Conservation (phyloP, 1,140 invertebrate genomes). For the Drosophila jambulina region DNA sequence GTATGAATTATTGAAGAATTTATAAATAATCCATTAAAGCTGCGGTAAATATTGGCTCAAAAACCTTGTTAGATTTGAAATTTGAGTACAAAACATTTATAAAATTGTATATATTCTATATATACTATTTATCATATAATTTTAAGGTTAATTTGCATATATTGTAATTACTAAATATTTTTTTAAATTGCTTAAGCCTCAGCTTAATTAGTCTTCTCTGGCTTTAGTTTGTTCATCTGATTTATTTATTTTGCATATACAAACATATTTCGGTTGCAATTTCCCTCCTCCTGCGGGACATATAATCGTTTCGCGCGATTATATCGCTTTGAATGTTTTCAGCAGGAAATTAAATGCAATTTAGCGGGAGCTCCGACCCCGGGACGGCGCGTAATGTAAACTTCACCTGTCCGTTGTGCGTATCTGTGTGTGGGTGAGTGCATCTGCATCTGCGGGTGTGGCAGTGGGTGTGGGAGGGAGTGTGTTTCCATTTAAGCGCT, state of each 20-base stretch:
- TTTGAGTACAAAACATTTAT: too few relatives aligned
- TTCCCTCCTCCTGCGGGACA: neutral
- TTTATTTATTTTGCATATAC: slow-evolving; percentile 5
- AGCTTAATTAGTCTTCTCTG: neutral
- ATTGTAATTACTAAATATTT: neutral
- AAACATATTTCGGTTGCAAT: slow-evolving; percentile 4
- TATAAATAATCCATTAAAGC: too few relatives aligned
- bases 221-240: slow-evolving; percentile 1
- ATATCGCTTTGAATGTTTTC: slow-evolving; percentile 41
- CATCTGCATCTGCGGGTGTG: slow-evolving; percentile 3
- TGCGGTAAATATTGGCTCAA: too few relatives aligned
- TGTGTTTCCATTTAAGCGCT: slow-evolving; percentile 67
- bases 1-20: too few relatives aligned
- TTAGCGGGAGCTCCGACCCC: slow-evolving; percentile 50
- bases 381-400: slow-evolving; percentile 52
- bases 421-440: slow-evolving; percentile 14
- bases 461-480: slow-evolving; percentile 7
- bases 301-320: slow-evolving; percentile 10
- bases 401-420: slow-evolving; percentile 41
- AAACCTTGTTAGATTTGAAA: too few relatives aligned
- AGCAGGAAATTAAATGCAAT: slow-evolving; percentile 79
- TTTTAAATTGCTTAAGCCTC: neutral
- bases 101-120: too few relatives aligned
- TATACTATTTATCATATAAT: too few relatives aligned
- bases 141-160: neutral